phyloP scores from a whole-genome alignment of 2,113 vertebrate species.

The Narcine bancroftii region DNA sequence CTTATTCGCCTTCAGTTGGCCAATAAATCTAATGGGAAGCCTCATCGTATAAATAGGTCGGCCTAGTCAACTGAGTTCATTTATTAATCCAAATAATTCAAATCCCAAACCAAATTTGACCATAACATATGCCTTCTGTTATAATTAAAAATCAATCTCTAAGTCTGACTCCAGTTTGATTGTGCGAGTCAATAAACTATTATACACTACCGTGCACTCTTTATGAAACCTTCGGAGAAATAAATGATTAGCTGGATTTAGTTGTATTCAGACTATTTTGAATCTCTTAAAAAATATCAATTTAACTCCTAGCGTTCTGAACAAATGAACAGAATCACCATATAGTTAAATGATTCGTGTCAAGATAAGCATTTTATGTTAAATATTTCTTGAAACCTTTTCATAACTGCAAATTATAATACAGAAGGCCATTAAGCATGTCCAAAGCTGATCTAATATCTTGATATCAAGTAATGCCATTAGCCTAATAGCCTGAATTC shows the following conservation, averaged over 20 bases:
- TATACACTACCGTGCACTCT: not conserved
- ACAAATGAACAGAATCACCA: not conserved
- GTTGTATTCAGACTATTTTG: not conserved
- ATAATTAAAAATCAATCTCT: conserved; percentile 12
- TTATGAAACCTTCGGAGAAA: conserved; percentile 11
- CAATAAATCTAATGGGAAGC: conserved; percentile 7
- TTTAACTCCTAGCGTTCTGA: not conserved
- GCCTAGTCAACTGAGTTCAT: not conserved
- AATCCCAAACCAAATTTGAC: conserved; percentile 32
- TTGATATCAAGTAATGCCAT: not conserved
- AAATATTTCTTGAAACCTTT: conserved; percentile 20
- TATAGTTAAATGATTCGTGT: conserved; percentile 6
- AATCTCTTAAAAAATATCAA: not conserved
- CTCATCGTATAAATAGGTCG: not conserved
- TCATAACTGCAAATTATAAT: not conserved
- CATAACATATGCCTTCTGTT: not conserved
- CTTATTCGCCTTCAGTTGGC: not conserved
- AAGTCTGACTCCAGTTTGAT: not conserved
- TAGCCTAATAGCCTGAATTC: no score
- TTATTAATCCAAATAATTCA: conserved; percentile 34
- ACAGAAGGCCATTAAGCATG: not conserved
- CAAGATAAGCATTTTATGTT: not conserved
- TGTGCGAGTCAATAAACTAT: not conserved
- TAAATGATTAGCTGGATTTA: not conserved
- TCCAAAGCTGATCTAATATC: not conserved